Evolutionary conservation across 2,797 vertebrate species (phyloP), one percentile per base, ranked within the genome.

Genomic region (Malurus leucopterus): DNA sequence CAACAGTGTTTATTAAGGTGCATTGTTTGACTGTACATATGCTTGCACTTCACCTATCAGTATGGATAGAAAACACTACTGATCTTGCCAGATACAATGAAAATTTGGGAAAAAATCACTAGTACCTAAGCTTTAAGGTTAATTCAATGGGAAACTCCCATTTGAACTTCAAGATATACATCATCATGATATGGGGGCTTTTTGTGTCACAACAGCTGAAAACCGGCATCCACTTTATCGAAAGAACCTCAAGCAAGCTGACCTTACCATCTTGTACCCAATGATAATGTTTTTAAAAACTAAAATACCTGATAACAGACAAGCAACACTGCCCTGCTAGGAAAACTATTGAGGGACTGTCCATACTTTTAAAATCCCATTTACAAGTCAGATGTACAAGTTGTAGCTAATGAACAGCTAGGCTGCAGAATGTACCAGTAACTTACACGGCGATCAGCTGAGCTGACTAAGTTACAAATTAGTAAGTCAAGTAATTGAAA

Each of bases 401-500:
- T 40, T 75, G 51, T 18, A 75, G 85, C 49, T 68, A 74, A 51
- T 6, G 14, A 80, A 38, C 54, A 85, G 51, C 29, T 9, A 62
- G 16, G 41, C 8, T 77, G 55, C 17, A 73, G 55, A 90, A 68
- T 18, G 13, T 6, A 36, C 36, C 26, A 75, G 61, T 43, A 89
- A 62, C 80, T 75, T 36, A 47, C n/a, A 30, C 1, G 11, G 59
- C 70, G 36, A 70, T 41, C 54, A 70, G 71, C 43, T 65, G 46
- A 82, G 75, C 59, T 32, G 71, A 63, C 80, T 34, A 73, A 70
- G 44, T 76, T 91, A 88, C 85, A 62, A 91, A 79, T 86, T 38
- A 78, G 50, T 44, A 84, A 83, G 69, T 71, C 54, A 91, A 89
- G n/a, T 34, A 80, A 77, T 15, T 57, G 58, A 76, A 82, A 85